phyloP scores from a whole-genome alignment of 2,888 invertebrate genomes.

The Camponotus fellah region DNA sequence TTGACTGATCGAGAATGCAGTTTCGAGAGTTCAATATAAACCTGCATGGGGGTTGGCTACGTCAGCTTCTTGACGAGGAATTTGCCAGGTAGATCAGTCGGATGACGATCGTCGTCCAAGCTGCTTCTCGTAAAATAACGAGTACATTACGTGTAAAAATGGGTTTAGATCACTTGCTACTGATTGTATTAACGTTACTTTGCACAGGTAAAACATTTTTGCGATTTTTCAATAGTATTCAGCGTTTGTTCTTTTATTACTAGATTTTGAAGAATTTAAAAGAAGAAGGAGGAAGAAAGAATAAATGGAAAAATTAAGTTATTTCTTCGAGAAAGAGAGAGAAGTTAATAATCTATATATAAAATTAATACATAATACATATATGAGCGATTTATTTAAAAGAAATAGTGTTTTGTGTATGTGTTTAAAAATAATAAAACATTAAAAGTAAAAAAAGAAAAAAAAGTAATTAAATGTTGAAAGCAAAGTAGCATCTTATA shows the following conservation, averaged over 20 bases:
- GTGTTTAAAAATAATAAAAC: not conserved
- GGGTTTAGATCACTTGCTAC: constrained; percentile 20
- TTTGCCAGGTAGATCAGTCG: constrained; percentile 65
- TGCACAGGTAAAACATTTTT: constrained; percentile 55
- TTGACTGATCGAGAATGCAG: constrained; percentile 11
- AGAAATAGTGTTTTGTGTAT: not conserved
- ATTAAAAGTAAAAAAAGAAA: too few species aligned
- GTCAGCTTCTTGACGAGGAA: constrained; percentile 46
- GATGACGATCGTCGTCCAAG: constrained; percentile 57
- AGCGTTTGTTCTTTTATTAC: not conserved
- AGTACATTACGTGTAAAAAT: constrained; percentile 34
- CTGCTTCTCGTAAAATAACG: constrained; percentile 48
- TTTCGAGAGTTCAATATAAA: constrained; percentile 34
- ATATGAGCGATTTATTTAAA: not conserved
- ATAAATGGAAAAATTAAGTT: not conserved
- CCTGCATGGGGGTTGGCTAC: constrained; percentile 47
- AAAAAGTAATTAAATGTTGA: not conserved
- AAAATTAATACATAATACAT: not conserved
- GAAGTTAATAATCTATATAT: not conserved
- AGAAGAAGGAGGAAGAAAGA: not conserved
- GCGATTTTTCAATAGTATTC: not conserved
- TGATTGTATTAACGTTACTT: constrained; percentile 25
- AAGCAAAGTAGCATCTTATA: not conserved
- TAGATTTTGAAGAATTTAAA: not conserved
- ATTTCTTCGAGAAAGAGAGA: not conserved